Evolutionary conservation across 2,888 invertebrate genomes (phyloP), one percentile per base, ranked within the genome.

Genomic region (Micoletzkya japonica): DNA sequence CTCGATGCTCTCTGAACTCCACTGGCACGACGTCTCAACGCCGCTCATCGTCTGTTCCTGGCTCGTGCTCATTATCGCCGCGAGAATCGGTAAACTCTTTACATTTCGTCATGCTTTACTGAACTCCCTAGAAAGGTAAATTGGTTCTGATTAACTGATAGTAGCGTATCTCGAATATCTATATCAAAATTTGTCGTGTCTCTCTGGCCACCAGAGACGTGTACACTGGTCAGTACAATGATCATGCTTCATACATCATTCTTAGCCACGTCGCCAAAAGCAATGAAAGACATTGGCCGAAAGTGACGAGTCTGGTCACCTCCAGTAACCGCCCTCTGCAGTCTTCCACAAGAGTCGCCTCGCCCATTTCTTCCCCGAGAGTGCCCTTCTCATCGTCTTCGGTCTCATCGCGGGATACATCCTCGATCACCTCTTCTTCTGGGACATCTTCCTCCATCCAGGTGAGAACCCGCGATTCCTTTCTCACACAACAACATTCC

Each of bases 11-110:
- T 64, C 54, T 10, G 36, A 50, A 14, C 37, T 64, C 20, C 30
- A 75, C 58, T 83, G 83, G 83, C 77, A 79, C 73, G 76, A 81
- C 54, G 77, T 81, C 3, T 61, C 76, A 28, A 82, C 83, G 2
- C 83, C 83, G 2, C 70, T 81, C 14, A 72, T 82, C 37, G 56
- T 83, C 20, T 75, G 73, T 37, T 17, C 73, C 20, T 83, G 81
- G 81, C 60, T 83, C 39, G 70, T 81, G 7, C 67, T 74, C 37
- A 81, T 83, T 63, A 74, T 80, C 30, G 37, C 76, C 4, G 77
- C 49, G 4, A 67, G 57, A 39, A 67, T 67, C 1, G n/a, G 67
- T 57, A 28, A 6, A 14, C 24, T 26, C 10, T 59, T 28, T 54
- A 7, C 7, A 17, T 26, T 54, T 44, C 44, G 20, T 10, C 20